Evolutionary conservation across 2,797 vertebrate genomes (phyloP).

Genomic region (Phyllotis vaccarum): DNA sequence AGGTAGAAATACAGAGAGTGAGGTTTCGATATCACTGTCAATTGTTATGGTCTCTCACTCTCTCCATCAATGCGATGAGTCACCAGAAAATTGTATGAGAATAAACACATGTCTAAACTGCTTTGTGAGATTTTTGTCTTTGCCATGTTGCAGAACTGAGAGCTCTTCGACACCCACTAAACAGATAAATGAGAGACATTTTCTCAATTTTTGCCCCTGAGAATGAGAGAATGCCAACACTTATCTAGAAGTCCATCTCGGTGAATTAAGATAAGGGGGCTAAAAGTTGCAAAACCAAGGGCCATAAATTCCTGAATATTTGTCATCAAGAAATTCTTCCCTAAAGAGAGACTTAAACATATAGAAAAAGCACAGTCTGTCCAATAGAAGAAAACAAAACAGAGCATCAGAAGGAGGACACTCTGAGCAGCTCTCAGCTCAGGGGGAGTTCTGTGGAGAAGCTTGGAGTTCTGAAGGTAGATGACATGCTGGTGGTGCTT

Average conservation of each 20-base stretch:
- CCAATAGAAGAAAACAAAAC: background rate
- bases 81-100: background rate
- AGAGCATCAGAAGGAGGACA: slow-evolving; percentile 14
- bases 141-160: background rate
- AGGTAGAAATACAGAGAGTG: background rate
- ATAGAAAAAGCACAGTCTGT: background rate
- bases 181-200: background rate
- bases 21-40: background rate
- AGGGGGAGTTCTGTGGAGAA: background rate
- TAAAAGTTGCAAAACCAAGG: background rate
- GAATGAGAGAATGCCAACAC: background rate
- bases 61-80: background rate
- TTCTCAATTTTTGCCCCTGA: background rate
- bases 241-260: background rate
- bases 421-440: background rate
- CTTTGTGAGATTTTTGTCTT: background rate
- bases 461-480: background rate
- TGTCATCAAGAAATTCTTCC: rapidly evolving
- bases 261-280: background rate
- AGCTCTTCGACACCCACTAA: background rate
- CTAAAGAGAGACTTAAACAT: background rate
- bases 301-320: background rate
- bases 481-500: background rate
- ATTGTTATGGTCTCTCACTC: background rate
- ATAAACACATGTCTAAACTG: background rate